Conservation (phyloP, 2,888 invertebrate species). For the Augochlorella aurata region DNA sequence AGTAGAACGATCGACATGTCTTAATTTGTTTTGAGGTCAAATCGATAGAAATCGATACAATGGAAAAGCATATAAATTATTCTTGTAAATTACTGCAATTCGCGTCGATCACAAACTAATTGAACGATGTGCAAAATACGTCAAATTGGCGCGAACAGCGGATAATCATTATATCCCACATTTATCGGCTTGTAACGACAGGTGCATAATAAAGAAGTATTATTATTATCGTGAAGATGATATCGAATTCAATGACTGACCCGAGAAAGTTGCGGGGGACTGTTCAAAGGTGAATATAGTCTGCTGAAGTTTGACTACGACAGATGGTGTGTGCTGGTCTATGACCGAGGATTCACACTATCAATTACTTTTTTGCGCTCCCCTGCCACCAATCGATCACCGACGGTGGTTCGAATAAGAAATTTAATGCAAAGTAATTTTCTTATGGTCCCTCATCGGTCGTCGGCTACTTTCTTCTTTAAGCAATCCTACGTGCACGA, state of each 20-base stretch:
- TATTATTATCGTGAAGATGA: neutral
- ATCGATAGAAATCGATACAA: no score
- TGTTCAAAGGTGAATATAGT: neutral
- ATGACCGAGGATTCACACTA: constrained; percentile 33
- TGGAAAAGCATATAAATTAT: no score
- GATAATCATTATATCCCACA: neutral
- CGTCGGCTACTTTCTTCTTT: constrained; percentile 51
- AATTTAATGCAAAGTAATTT: constrained; percentile 75
- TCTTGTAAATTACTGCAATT: no score
- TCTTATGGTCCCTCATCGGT: constrained; percentile 70
- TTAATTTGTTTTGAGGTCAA: no score
- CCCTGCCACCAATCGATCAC: constrained; percentile 58
- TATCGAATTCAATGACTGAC: neutral
- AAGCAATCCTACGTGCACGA: constrained; percentile 33
- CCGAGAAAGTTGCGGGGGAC: neutral
- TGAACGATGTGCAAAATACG: no score
- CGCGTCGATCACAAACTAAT: no score
- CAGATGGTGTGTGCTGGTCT: constrained; percentile 11
- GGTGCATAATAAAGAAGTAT: neutral
- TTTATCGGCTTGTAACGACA: neutral
- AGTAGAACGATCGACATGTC: no score
- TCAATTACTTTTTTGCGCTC: constrained; percentile 59
- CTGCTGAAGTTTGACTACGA: neutral
- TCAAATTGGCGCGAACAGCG: no score
- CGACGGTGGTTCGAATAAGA: constrained; percentile 68